Conservation (phyloP, 2,888 invertebrate genomes). For the Apocheima hispidaria region DNA sequence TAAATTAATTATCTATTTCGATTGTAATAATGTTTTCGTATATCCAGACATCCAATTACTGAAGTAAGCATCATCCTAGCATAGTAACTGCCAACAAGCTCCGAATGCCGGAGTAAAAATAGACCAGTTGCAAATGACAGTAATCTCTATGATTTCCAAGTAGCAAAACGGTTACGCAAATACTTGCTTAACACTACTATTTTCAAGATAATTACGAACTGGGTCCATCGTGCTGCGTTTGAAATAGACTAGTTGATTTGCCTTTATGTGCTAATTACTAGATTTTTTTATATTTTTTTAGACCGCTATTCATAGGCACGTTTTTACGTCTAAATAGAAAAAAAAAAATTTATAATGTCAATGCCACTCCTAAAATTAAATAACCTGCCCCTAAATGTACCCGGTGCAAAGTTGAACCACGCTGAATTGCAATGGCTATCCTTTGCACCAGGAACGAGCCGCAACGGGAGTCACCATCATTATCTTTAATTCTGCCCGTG, state of each 20-base stretch:
- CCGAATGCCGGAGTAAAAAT: constrained; percentile 42
- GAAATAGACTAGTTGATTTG: constrained; percentile 13
- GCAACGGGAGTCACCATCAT: too few relatives aligned
- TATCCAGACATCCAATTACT: constrained; percentile 13
- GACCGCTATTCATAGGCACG: too few relatives aligned
- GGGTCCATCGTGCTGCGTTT: constrained; percentile 52
- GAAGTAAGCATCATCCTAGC: constrained; percentile 20
- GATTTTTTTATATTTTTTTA: not conserved
- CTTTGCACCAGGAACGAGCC: too few relatives aligned
- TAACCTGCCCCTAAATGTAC: too few relatives aligned
- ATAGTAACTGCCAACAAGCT: constrained; percentile 6
- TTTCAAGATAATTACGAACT: constrained; percentile 57
- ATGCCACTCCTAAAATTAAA: too few relatives aligned
- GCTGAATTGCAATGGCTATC: too few relatives aligned
- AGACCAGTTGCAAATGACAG: constrained; percentile 34
- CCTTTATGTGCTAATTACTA: not conserved
- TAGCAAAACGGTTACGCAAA: constrained; percentile 49
- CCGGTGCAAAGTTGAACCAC: too few relatives aligned
- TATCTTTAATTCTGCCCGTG: too few relatives aligned
- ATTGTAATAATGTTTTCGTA: too few relatives aligned
- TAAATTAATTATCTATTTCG: too few relatives aligned
- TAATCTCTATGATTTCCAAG: constrained; percentile 52
- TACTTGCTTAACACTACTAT: constrained; percentile 55
- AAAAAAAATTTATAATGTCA: too few relatives aligned
- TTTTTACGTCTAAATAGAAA: too few relatives aligned